Percentiles rank a stretch among this genome's conserved stretches.
These are phyloP conservation scores for Tapera naevia DNA, from an alignment of 2,797 vertebrate species.

Conservation along the genomic window DNA sequence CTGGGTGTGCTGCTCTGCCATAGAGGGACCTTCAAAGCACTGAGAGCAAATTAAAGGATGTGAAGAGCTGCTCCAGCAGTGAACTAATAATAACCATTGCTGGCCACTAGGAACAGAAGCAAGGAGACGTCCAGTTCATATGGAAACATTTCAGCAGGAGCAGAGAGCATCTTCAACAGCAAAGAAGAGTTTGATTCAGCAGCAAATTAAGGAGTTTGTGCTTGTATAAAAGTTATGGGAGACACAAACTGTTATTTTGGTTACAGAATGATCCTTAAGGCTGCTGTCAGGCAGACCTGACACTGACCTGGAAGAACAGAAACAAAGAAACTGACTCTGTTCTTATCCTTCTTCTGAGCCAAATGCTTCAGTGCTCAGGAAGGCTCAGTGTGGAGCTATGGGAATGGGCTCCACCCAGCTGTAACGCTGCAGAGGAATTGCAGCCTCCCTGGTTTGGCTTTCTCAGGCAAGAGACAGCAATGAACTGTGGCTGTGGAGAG, in stretches of 20 bases:
- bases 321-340: not conserved
- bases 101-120: not conserved
- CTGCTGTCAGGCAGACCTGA: not conserved
- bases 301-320: not conserved
- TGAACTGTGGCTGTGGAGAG: not conserved
- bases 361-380: not conserved
- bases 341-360: not conserved
- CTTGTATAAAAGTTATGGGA: not conserved
- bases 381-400: not conserved
- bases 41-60: not conserved
- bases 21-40: not conserved
- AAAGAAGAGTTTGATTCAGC: not conserved
- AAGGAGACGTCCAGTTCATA: not conserved
- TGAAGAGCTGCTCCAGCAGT: not conserved
- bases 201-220: not conserved
- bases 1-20: constrained; percentile 3
- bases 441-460: not conserved
- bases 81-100: constrained; percentile 2
- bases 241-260: not conserved
- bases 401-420: constrained; percentile 48
- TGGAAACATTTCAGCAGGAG: not conserved
- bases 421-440: constrained; percentile 14
- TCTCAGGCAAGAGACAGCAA: not conserved
- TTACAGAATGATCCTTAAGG: not conserved
- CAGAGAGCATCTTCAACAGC: not conserved